Evolutionary conservation across 2,888 invertebrate species (phyloP).

Genomic region (Pandemis cinnamomeana): DNA sequence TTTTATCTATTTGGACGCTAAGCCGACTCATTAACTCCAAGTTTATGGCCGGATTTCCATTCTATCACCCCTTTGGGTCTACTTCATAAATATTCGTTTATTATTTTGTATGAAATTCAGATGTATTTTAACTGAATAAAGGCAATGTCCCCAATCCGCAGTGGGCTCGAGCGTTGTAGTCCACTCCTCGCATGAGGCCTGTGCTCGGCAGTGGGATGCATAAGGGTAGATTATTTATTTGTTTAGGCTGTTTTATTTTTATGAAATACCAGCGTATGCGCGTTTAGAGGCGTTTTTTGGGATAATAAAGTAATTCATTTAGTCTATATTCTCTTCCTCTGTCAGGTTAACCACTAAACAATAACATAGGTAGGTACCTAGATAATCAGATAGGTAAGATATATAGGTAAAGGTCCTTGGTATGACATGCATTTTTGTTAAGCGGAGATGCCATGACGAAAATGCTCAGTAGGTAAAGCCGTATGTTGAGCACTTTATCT

Average conservation of each 20-base stretch:
- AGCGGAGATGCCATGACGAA: too few species aligned
- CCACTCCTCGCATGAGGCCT: background rate
- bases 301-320: too few species aligned
- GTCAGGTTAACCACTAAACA: too few species aligned
- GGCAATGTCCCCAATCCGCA: slow-evolving; percentile 12
- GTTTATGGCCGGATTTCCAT: slow-evolving; percentile 37
- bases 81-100: slow-evolving; percentile 36
- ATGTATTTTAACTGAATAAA: slow-evolving; percentile 13
- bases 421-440: too few species aligned
- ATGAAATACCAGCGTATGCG: background rate
- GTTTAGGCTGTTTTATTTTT: background rate
- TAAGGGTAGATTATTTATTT: slow-evolving; percentile 4
- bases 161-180: background rate
- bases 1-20: slow-evolving; percentile 39
- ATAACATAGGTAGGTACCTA: too few species aligned
- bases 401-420: too few species aligned
- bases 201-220: background rate
- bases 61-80: slow-evolving; percentile 29
- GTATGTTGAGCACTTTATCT: too few species aligned
- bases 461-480: too few species aligned
- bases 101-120: slow-evolving; percentile 28
- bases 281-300: background rate
- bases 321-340: too few species aligned
- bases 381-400: too few species aligned
- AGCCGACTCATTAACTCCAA: slow-evolving; percentile 39